Conservation (phyloP, 2,888 invertebrate species). For the Caenorhabditis sp. region DNA sequence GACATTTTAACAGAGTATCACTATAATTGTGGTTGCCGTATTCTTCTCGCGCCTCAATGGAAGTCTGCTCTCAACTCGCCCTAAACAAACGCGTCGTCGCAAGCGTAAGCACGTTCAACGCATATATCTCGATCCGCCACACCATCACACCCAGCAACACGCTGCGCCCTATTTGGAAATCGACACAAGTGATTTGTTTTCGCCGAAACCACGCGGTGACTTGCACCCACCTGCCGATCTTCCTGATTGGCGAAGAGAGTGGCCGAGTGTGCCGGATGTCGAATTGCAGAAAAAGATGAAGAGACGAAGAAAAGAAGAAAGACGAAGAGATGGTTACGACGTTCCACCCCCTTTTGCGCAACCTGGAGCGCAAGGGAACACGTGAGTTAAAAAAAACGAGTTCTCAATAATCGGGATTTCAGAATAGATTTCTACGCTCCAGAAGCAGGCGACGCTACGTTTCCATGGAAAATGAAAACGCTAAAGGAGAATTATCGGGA, state of each 20-base stretch:
- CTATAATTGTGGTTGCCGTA: slow-evolving; percentile 61
- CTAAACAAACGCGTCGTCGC: slow-evolving; percentile 32
- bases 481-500: slow-evolving; percentile 17
- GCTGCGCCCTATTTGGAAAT: slow-evolving; percentile 18
- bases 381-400: slow-evolving; percentile 9
- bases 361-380: slow-evolving; percentile 8
- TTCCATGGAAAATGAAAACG: slow-evolving; percentile 54
- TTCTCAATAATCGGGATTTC: background rate
- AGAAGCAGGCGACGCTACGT: slow-evolving; percentile 39
- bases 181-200: slow-evolving; percentile 18
- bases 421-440: slow-evolving; percentile 54
- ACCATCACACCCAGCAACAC: background rate
- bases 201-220: slow-evolving; percentile 35
- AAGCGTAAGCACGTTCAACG: slow-evolving; percentile 22
- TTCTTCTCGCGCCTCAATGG: slow-evolving; percentile 65
- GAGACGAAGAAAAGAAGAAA: slow-evolving; percentile 20
- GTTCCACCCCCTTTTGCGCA: slow-evolving; percentile 5
- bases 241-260: slow-evolving; percentile 55
- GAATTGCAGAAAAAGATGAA: slow-evolving; percentile 51
- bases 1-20: slow-evolving; percentile 50
- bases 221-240: slow-evolving; percentile 22
- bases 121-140: slow-evolving; percentile 20
- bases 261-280: slow-evolving; percentile 53
- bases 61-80: slow-evolving; percentile 54
- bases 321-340: slow-evolving; percentile 18